These are phyloP conservation scores for Conomelus anceps DNA, from an alignment of 2,888 invertebrate genomes.

Conservation along the genomic window DNA sequence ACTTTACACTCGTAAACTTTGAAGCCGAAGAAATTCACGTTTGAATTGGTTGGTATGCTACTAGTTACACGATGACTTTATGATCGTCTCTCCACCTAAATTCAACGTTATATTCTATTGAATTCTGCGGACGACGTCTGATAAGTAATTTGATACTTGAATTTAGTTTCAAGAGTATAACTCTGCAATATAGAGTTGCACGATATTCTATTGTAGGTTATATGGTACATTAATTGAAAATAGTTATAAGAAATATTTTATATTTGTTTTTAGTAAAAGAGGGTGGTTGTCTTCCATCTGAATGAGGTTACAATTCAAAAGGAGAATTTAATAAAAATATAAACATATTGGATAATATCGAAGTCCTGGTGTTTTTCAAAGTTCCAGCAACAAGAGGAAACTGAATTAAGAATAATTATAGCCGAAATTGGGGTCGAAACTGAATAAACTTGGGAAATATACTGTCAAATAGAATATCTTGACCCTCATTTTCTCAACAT, in stretches of 20 bases:
- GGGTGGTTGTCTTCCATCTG: no score
- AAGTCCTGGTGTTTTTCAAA: no score
- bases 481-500: no score
- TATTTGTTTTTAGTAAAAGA: neutral
- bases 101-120: neutral
- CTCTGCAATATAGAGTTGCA: neutral
- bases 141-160: neutral
- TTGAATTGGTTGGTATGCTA: neutral
- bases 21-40: neutral
- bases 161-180: neutral
- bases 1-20: neutral
- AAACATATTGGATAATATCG: no score
- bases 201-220: no score
- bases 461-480: no score
- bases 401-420: no score
- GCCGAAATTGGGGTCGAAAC: no score
- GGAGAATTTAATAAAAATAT: no score
- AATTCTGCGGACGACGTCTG: neutral
- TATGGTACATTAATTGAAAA: neutral
- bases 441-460: no score
- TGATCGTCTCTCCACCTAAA: neutral
- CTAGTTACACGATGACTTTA: neutral
- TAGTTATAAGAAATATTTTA: neutral
- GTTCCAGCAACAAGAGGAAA: no score
- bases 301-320: no score